Conservation (phyloP, 2,888 invertebrate species). For the Drosophila falleni region DNA sequence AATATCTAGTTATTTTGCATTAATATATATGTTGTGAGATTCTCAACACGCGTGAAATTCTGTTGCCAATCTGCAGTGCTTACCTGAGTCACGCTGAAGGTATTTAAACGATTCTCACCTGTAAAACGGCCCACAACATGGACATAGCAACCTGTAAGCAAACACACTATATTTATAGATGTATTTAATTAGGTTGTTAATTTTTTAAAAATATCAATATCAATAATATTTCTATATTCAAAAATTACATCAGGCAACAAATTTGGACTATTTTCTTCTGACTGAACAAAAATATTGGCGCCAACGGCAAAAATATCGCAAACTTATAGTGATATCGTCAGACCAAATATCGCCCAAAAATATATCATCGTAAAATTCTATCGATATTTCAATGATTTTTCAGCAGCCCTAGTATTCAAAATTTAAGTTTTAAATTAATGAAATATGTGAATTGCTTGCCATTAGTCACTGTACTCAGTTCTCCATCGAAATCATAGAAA, state of each 20-base stretch:
- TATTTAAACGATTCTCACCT: constrained; percentile 76
- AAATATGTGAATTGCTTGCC: constrained; percentile 36
- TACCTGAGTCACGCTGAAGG: constrained; percentile 73
- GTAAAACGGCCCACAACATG: constrained; percentile 80
- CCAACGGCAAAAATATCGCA: no score
- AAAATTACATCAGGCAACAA: no score
- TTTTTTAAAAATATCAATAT: no score
- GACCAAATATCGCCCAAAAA: no score
- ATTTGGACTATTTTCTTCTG: no score
- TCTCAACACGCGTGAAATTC: constrained; percentile 79
- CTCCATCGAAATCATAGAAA: constrained; percentile 79
- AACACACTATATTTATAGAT: not conserved
- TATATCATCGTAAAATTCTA: no score
- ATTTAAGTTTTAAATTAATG: not conserved
- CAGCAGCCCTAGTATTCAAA: no score
- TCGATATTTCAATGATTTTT: no score
- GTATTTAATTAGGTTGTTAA: no score
- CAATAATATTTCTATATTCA: no score
- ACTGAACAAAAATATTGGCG: no score
- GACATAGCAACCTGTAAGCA: constrained; percentile 67
- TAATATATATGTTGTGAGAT: constrained; percentile 78
- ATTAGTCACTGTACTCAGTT: constrained; percentile 40
- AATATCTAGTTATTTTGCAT: constrained; percentile 63
- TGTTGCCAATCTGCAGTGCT: constrained; percentile 47
- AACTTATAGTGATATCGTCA: no score